Evolutionary conservation across 2,888 invertebrate genomes (phyloP).

Genomic region (Tryphoninae sp.): DNA sequence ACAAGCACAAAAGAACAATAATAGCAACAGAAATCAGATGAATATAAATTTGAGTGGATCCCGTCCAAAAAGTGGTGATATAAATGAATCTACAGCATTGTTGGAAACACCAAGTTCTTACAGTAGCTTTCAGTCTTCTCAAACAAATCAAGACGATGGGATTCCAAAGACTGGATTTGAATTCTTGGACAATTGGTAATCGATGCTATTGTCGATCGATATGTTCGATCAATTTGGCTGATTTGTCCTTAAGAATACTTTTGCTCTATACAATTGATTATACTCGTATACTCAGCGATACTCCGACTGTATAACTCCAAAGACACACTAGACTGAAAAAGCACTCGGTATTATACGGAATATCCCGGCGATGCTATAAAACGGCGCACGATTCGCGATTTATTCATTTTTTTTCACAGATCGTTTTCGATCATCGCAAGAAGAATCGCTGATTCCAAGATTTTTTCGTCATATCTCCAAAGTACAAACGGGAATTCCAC

Average conservation of each 20-base stretch:
- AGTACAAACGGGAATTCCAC: slow-evolving; percentile 54
- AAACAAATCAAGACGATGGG: slow-evolving; percentile 76
- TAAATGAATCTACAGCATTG: slow-evolving; percentile 76
- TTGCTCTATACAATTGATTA: slow-evolving; percentile 13
- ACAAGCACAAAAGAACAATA: slow-evolving; percentile 56
- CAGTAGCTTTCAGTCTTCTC: slow-evolving; percentile 77
- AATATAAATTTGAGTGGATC: slow-evolving; percentile 72
- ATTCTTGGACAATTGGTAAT: slow-evolving; percentile 84
- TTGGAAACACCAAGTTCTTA: slow-evolving; percentile 79
- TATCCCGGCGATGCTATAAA: slow-evolving; percentile 21
- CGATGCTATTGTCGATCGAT: neutral
- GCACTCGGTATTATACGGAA: slow-evolving; percentile 27
- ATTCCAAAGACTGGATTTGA: slow-evolving; percentile 84
- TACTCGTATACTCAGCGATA: slow-evolving; percentile 44
- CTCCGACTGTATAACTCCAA: slow-evolving; percentile 49
- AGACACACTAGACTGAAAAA: slow-evolving; percentile 59
- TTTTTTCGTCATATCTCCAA: slow-evolving; percentile 53
- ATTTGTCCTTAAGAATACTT: slow-evolving; percentile 22
- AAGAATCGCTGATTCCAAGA: slow-evolving; percentile 25
- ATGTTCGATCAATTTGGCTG: neutral
- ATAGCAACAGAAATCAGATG: slow-evolving; percentile 72
- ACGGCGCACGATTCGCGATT: neutral
- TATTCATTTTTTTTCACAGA: neutral
- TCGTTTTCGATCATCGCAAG: neutral
- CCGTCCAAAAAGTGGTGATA: slow-evolving; percentile 75